phyloP scores from a whole-genome alignment of 2,888 invertebrate genomes.

The Nesidiocoris tenuis region DNA sequence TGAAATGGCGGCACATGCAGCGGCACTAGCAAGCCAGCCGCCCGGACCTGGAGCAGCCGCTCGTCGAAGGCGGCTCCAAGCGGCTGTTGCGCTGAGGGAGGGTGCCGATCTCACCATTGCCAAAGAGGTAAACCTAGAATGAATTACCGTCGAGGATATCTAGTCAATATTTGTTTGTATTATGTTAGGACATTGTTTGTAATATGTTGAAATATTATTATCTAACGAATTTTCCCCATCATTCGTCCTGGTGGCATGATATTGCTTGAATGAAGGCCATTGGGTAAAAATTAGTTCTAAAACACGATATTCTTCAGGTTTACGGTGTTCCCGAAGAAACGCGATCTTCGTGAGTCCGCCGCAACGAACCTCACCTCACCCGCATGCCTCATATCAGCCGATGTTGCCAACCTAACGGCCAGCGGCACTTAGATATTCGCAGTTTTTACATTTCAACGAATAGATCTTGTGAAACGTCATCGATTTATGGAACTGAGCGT shows the following conservation, averaged over 20 bases:
- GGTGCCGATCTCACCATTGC: conserved; percentile 46
- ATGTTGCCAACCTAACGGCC: neutral
- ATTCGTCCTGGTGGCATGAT: too few species aligned
- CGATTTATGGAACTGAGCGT: too few species aligned
- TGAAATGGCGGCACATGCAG: conserved; percentile 40
- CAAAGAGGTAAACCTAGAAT: conserved; percentile 45
- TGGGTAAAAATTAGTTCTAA: too few species aligned
- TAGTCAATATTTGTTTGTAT: too few species aligned
- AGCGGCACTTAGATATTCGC: conserved; percentile 1
- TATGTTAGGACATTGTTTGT: too few species aligned
- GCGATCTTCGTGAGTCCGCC: conserved; percentile 30
- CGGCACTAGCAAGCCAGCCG: conserved; percentile 24
- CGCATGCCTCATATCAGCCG: neutral
- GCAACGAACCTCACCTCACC: neutral
- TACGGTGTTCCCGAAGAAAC: conserved; percentile 37
- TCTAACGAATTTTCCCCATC: too few species aligned
- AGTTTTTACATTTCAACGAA: too few species aligned
- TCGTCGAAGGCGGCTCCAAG: conserved; percentile 40
- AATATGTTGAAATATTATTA: too few species aligned
- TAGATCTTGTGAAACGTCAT: too few species aligned
- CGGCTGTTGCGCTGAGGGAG: conserved; percentile 37
- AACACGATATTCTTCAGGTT: conserved; percentile 20
- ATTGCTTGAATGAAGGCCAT: too few species aligned
- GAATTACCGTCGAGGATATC: too few species aligned
- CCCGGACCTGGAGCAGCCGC: conserved; percentile 31